A percentile compares a stretch with the other conserved stretches of the same genome.
Evolutionary conservation across 2,113 vertebrate genomes (phyloP).

Genomic region (Carassius auratus): DNA sequence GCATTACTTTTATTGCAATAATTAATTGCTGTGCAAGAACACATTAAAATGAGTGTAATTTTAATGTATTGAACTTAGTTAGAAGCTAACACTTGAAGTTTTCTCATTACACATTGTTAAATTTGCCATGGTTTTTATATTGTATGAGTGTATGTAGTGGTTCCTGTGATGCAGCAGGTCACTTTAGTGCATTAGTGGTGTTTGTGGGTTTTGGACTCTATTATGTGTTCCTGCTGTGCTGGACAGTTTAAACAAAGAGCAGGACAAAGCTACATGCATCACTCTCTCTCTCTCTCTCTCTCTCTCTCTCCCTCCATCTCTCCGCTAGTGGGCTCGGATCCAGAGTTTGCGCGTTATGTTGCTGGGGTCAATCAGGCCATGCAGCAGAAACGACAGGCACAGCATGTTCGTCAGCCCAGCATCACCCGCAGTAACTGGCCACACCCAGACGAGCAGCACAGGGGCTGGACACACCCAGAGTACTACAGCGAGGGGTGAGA

Average conservation of each 20-base stretch:
- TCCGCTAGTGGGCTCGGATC: constrained; percentile 91
- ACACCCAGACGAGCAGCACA: constrained; percentile 89
- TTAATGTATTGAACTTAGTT: background rate
- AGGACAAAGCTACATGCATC: background rate
- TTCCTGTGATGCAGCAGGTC: background rate
- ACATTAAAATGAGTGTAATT: background rate
- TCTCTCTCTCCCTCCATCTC: constrained; percentile 50
- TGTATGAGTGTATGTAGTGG: background rate
- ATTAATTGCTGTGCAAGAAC: background rate
- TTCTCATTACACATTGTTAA: background rate
- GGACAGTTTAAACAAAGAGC: constrained; percentile 49
- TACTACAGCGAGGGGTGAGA: constrained; percentile 92
- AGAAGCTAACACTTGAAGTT: background rate
- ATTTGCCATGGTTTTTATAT: background rate
- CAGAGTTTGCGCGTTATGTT: constrained; percentile 96
- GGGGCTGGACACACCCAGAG: constrained; percentile 87
- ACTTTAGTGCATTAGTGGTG: background rate
- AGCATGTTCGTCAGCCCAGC: constrained; percentile 89
- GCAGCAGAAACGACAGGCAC: constrained; percentile 95
- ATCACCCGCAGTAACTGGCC: constrained; percentile 90
- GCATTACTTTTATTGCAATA: background rate
- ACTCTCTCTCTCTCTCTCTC: background rate
- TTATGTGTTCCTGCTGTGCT: constrained; percentile 54
- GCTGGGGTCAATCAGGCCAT: constrained; percentile 97
- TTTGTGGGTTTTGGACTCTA: background rate